phyloP scores from a whole-genome alignment of 2,888 invertebrate genomes.

The Diaphora mendica region DNA sequence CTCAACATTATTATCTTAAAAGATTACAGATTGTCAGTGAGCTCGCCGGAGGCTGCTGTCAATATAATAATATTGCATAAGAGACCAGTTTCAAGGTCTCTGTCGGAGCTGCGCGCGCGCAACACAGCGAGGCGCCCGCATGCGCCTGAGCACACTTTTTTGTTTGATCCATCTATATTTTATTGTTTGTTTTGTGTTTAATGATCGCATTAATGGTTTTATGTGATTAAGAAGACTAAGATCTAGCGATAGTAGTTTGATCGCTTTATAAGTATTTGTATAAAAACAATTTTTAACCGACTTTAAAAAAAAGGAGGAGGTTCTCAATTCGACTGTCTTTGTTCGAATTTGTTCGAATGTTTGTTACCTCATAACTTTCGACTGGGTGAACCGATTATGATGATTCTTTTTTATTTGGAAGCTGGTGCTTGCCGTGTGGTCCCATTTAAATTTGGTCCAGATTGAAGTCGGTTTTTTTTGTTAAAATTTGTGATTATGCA shows the following conservation, averaged over 20 bases:
- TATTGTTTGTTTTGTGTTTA: conserved; percentile 18
- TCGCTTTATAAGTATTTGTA: background rate
- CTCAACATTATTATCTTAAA: background rate
- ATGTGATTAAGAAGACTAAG: background rate
- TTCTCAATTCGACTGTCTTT: too few species aligned
- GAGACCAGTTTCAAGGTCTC: conserved; percentile 53
- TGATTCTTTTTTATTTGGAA: too few species aligned
- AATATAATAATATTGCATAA: conserved; percentile 53
- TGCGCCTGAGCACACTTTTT: conserved; percentile 21
- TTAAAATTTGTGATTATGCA: too few species aligned
- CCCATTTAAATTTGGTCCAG: too few species aligned
- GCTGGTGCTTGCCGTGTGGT: too few species aligned
- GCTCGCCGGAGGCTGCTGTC: conserved; percentile 36
- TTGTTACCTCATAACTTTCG: too few species aligned
- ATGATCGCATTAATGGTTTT: background rate
- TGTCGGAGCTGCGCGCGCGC: conserved; percentile 49
- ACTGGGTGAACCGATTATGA: too few species aligned
- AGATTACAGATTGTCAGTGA: conserved; percentile 14
- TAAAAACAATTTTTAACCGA: too few species aligned
- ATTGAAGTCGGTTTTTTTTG: too few species aligned
- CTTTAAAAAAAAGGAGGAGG: too few species aligned
- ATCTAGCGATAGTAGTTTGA: background rate
- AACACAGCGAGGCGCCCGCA: conserved; percentile 17
- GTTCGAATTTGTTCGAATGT: too few species aligned
- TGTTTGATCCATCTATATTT: conserved; percentile 26